phyloP scores from a whole-genome alignment of 2,888 invertebrate genomes.

The Synergus umbraculus region DNA sequence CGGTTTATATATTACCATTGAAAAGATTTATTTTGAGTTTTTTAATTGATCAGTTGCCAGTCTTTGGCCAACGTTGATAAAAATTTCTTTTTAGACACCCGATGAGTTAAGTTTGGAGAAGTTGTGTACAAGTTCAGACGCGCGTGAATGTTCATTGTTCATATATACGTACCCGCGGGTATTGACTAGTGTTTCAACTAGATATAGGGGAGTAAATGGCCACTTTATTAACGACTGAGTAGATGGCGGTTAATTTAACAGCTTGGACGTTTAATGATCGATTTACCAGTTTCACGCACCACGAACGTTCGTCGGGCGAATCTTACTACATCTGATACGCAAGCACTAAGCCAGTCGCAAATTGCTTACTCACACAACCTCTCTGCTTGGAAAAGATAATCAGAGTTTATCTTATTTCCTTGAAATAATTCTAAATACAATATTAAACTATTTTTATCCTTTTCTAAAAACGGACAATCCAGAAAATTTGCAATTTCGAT shows the following conservation, averaged over 20 bases:
- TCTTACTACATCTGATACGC: conserved; percentile 16
- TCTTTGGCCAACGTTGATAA: neutral
- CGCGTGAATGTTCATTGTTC: conserved; percentile 28
- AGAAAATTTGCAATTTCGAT: too few relatives aligned
- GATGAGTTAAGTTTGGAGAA: neutral
- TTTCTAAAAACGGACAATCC: too few relatives aligned
- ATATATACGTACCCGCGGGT: conserved; percentile 34
- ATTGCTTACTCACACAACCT: neutral
- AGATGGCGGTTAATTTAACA: conserved; percentile 68
- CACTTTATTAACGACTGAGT: conserved; percentile 68
- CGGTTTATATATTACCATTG: too few relatives aligned
- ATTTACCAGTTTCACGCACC: conserved; percentile 64
- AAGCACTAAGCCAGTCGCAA: neutral
- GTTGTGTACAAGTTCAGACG: conserved; percentile 4
- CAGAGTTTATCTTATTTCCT: neutral
- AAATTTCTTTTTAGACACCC: neutral
- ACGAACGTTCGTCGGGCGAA: conserved; percentile 44
- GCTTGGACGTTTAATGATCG: conserved; percentile 70
- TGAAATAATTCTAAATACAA: too few relatives aligned
- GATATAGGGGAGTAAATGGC: conserved; percentile 52
- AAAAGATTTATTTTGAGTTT: too few relatives aligned
- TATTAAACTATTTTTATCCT: too few relatives aligned
- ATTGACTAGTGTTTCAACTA: conserved; percentile 31
- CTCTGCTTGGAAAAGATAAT: neutral
- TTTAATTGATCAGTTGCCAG: too few relatives aligned